Base-by-base conservation (phyloP, 2,797 vertebrate species). In the Rhyacichthys aspro region DNA sequence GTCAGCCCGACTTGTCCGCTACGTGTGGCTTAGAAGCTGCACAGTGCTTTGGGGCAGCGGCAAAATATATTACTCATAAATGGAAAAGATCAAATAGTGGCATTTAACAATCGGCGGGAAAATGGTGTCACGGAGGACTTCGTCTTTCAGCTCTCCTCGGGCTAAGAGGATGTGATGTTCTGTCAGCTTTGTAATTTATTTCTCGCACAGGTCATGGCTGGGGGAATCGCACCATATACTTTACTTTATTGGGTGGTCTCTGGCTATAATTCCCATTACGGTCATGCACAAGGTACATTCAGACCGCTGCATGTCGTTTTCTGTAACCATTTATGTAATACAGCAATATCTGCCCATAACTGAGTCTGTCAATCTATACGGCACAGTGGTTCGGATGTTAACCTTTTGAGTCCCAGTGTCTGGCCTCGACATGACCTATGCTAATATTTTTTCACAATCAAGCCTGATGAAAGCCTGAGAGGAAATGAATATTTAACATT, bases 21-120 rank as follows among this genome's bases (percentile, higher is more conserved):
- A 5, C 45, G 38, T 28, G 72, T 63, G 16, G 63, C 74, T 63
- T 34, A 38, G 67, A 49, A 23, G 37, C 28, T 11, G 67, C 18
- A 1, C 33, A 38, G 55, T 12, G 72, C 79, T 80, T 12, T 42
- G 59, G 69, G 73, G 68, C 56, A 78, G 52, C 1, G 3, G 33
- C 17, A 11, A 44, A 44, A 50, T 49, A 59, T 56, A 79, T 74
- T 61, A 69, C 69, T 82, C 65, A 63, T 70, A 83, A 86, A 83
- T 65, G 81, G 63, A 78, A 82, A 86, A 86, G 81, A 86, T 84
- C 84, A 89, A 86, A 84, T 70, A 75, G 68, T 84, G 86, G 76
- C 88, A 89, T 89, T 89, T 88, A 85, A 82, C 78, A 77, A 64
- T 69, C 56, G 17, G 65, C 60, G 49, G 70, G 73, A 73, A 81